Percentiles rank a stretch among this genome's conserved stretches.
Evolutionary conservation across 2,797 vertebrate species (phyloP).

Genomic region (Smutsia gigantea): DNA sequence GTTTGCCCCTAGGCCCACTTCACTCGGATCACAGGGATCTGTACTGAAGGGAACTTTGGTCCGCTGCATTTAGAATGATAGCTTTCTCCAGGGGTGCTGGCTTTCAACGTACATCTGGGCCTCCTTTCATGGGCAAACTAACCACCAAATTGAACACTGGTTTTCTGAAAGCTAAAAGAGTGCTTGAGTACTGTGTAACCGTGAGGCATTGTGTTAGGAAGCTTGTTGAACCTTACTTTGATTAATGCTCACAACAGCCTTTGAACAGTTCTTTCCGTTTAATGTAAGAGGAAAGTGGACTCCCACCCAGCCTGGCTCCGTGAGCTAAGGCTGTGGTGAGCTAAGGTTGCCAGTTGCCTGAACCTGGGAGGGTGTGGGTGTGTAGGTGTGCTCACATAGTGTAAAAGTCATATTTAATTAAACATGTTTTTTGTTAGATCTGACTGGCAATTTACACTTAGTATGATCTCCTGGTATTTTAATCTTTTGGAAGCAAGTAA

Average conservation of each 20-base stretch:
- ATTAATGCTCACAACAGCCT: background rate
- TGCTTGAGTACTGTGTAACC: too few species aligned
- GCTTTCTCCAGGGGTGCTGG: background rate
- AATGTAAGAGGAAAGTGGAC: background rate
- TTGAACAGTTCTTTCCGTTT: background rate
- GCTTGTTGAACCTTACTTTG: background rate
- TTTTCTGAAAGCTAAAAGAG: background rate
- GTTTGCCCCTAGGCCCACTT: too few species aligned
- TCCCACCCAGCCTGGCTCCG: background rate
- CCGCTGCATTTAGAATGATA: background rate
- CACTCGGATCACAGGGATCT: background rate
- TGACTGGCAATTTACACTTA: background rate
- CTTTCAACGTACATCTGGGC: background rate
- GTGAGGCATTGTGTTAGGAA: background rate
- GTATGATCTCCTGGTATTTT: background rate
- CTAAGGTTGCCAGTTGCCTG: background rate
- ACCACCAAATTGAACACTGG: too few species aligned
- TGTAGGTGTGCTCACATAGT: accelerated
- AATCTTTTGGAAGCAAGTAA: background rate
- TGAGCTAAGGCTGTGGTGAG: background rate
- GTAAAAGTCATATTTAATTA: background rate
- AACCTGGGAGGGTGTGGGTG: background rate
- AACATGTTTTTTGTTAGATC: background rate
- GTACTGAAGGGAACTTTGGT: too few species aligned
- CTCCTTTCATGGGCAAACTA: background rate